phyloP scores from a whole-genome alignment of 2,113 vertebrate species.

The Noctilio leporinus region DNA sequence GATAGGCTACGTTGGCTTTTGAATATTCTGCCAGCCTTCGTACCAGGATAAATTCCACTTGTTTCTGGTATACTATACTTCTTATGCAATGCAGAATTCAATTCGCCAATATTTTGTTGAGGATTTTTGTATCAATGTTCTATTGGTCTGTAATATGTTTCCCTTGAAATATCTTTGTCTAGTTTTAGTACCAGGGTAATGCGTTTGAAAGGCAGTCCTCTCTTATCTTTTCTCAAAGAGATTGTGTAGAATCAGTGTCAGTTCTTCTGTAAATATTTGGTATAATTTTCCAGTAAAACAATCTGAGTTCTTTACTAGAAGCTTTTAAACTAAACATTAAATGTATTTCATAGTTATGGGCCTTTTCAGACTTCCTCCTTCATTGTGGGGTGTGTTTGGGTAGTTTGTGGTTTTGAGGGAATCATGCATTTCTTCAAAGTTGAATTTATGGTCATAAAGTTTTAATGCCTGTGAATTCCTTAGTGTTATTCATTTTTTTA shows the following conservation, averaged over 20 bases:
- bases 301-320: not conserved
- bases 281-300: constrained; percentile 24
- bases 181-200: constrained; percentile 16
- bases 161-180: not conserved
- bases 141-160: not conserved
- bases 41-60: not conserved
- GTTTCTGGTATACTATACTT: not conserved
- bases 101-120: not conserved
- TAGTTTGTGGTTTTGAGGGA: not conserved
- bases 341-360: not conserved
- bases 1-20: not conserved
- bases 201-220: not conserved
- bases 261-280: constrained; percentile 3
- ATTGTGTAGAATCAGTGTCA: not conserved
- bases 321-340: not conserved
- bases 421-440: not conserved
- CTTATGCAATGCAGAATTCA: not conserved
- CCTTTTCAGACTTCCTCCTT: not conserved
- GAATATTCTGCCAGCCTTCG: not conserved
- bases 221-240: not conserved
- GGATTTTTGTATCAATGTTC: not conserved
- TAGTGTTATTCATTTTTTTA: not conserved
- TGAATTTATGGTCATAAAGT: not conserved
- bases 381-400: not conserved
- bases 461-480: not conserved